Conservation (phyloP, 2,888 invertebrate species). For the Tolmerus cingulatus region DNA sequence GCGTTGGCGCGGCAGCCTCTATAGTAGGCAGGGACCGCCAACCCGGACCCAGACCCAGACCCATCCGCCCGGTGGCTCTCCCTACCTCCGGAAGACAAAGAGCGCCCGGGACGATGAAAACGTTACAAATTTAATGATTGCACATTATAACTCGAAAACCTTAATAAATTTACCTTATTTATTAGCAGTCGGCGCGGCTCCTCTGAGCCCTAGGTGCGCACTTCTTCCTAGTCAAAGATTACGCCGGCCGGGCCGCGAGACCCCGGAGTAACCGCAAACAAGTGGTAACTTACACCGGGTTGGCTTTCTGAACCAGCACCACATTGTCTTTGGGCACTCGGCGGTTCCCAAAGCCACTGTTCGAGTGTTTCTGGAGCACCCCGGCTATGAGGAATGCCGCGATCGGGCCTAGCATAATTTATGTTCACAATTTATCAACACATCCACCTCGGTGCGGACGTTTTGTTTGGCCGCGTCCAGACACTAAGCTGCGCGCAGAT, state of each 20-base stretch:
- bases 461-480: slow-evolving; percentile 42
- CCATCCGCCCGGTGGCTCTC: background rate
- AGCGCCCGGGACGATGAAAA: slow-evolving; percentile 46
- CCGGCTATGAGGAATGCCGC: slow-evolving; percentile 10
- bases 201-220: slow-evolving; percentile 46
- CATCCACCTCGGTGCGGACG: slow-evolving; percentile 4
- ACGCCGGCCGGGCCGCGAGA: background rate
- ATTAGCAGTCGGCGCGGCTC: slow-evolving; percentile 46
- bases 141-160: slow-evolving; percentile 44
- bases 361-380: slow-evolving; percentile 23
- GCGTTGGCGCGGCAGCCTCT: background rate
- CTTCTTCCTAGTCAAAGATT: slow-evolving; percentile 29
- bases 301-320: background rate
- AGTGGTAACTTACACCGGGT: slow-evolving; percentile 29
- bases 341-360: slow-evolving; percentile 38
- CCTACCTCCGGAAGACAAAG: slow-evolving; percentile 7
- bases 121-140: slow-evolving; percentile 49
- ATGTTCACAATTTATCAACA: slow-evolving; percentile 43
- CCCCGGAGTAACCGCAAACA: slow-evolving; percentile 34
- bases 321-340: slow-evolving; percentile 27
- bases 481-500: slow-evolving; percentile 44
- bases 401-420: slow-evolving; percentile 33
- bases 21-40: background rate
- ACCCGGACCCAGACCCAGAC: background rate
- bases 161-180: slow-evolving; percentile 44